A percentile compares a stretch with the other conserved stretches of the same genome.
These are phyloP conservation scores for Anastatus disparis DNA, from an alignment of 1,140 invertebrate genomes.

Conservation along the genomic window DNA sequence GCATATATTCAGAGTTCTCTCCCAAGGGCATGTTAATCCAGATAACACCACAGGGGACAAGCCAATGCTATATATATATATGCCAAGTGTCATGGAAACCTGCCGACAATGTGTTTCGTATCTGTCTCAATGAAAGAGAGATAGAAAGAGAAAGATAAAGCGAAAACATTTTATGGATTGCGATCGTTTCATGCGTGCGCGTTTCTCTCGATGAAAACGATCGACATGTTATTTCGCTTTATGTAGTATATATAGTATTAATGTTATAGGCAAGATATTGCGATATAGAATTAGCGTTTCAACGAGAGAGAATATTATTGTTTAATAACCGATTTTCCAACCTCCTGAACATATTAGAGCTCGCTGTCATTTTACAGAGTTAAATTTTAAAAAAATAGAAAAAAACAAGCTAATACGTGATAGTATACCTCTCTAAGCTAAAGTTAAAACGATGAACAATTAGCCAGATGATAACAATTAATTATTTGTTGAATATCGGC, in stretches of 20 bases:
- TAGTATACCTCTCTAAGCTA: too few species aligned
- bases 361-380: too few species aligned
- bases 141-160: too few species aligned
- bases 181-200: too few species aligned
- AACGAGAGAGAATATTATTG: neutral
- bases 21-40: constrained; percentile 36
- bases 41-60: constrained; percentile 22
- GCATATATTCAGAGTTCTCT: constrained; percentile 21
- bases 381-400: too few species aligned
- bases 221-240: neutral
- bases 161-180: too few species aligned
- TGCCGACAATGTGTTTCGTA: constrained; percentile 19
- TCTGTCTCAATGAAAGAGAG: too few species aligned
- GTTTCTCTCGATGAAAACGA: too few species aligned
- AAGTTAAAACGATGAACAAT: neutral
- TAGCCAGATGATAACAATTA: neutral
- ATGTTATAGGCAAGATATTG: neutral
- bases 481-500: too few species aligned
- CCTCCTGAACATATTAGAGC: neutral
- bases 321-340: neutral
- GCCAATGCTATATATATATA: too few species aligned
- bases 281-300: constrained; percentile 6
- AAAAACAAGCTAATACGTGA: too few species aligned
- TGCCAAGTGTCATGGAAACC: constrained; percentile 25
- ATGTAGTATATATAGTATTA: too few species aligned